Evolutionary conservation across 2,113 vertebrate genomes (phyloP).

Genomic region (Rostratula benghalensis): DNA sequence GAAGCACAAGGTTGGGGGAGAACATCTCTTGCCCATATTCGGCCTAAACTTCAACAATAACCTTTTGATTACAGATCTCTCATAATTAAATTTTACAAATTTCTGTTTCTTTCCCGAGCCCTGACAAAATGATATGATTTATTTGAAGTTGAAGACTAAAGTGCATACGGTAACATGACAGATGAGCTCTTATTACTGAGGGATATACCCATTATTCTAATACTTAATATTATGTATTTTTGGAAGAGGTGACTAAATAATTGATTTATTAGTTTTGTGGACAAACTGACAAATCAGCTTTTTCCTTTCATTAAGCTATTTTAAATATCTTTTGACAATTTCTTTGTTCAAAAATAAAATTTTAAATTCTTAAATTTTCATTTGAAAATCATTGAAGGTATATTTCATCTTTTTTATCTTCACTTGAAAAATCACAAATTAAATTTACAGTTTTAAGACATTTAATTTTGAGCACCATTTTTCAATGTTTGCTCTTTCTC

Average conservation of each 20-base stretch:
- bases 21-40: too few species aligned
- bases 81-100: neutral
- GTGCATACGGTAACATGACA: neutral
- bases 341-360: neutral
- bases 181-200: neutral
- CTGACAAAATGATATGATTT: neutral
- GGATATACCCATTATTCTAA: neutral
- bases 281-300: neutral
- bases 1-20: too few species aligned
- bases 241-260: neutral
- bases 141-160: neutral
- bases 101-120: neutral
- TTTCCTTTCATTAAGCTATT: neutral
- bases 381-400: neutral
- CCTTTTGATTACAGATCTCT: neutral
- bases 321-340: neutral
- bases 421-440: neutral
- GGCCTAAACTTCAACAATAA: neutral
- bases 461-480: neutral
- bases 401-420: neutral
- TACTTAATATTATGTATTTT: neutral
- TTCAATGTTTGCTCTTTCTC: neutral
- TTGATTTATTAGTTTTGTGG: neutral
- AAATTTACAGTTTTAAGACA: neutral
- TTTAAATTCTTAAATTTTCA: neutral